These are phyloP conservation scores for Rhinella marina DNA, from an alignment of 2,797 vertebrate genomes.

Conservation along the genomic window DNA sequence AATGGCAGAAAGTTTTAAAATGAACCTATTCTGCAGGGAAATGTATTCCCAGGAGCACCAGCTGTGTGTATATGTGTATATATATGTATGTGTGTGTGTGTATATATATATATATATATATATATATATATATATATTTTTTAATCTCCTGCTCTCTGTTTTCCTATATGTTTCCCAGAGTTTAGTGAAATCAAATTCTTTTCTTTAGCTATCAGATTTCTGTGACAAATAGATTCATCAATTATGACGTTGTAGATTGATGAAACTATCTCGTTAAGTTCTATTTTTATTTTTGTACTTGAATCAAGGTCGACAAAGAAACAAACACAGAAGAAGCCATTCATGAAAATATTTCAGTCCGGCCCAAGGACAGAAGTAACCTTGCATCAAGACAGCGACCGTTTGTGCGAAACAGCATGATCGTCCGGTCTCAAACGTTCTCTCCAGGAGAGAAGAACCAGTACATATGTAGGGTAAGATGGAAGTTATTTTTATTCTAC, in stretches of 20 bases:
- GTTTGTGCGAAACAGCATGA: conserved; percentile 80
- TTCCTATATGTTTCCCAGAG: too few relatives aligned
- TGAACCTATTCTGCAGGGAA: neutral
- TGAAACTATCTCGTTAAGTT: neutral
- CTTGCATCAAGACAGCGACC: conserved; percentile 74
- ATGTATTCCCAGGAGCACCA: neutral
- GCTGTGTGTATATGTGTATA: neutral
- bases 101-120: too few relatives aligned
- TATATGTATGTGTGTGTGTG: too few relatives aligned
- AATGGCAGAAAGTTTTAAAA: neutral
- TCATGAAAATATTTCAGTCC: conserved; percentile 66
- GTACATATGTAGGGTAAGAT: conserved; percentile 83
- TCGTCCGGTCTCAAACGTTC: conserved; percentile 85
- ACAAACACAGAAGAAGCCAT: conserved; percentile 77
- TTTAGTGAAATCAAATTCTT: neutral
- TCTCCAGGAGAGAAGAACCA: conserved; percentile 83
- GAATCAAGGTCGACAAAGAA: conserved; percentile 80
- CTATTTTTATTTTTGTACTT: neutral
- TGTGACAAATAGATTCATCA: neutral
- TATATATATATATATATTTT: too few relatives aligned
- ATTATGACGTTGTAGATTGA: neutral
- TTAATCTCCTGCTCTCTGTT: too few relatives aligned
- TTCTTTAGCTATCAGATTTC: neutral
- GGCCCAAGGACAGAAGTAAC: conserved; percentile 76
- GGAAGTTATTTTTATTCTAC: neutral